Evolutionary conservation across 2,797 vertebrate species (phyloP).

Genomic region (Cynodonichthys magdalenae): DNA sequence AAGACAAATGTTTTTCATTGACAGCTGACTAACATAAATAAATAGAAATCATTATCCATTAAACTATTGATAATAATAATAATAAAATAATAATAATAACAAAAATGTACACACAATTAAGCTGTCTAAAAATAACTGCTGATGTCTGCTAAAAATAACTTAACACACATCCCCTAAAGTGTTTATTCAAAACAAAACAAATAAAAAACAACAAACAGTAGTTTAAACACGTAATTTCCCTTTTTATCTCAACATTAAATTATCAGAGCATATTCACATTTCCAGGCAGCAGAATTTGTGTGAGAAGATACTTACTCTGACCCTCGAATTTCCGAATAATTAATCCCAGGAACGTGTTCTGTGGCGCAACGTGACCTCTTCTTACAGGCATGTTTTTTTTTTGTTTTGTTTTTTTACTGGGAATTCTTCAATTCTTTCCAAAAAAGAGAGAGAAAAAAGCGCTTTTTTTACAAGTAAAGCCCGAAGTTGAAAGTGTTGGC

Average conservation of each 20-base stretch:
- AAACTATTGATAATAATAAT: background rate
- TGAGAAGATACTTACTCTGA: conserved; percentile 90
- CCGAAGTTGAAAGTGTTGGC: conserved; percentile 84
- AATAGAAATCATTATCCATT: background rate
- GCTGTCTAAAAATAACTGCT: too few species aligned
- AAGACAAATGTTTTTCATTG: background rate
- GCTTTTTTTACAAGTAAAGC: conserved; percentile 77
- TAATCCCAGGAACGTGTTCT: conserved; percentile 97
- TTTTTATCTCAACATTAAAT: background rate
- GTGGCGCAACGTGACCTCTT: conserved; percentile 98
- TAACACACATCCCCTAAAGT: background rate
- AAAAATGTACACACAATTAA: too few species aligned
- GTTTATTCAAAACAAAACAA: background rate
- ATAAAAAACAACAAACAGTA: background rate
- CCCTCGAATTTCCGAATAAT: conserved; percentile 99
- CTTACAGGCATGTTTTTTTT: conserved; percentile 93
- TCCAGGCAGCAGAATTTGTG: background rate
- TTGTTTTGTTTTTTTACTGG: conserved; percentile 19
- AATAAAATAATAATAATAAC: too few species aligned
- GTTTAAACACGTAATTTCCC: background rate
- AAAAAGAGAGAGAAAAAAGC: conserved; percentile 29
- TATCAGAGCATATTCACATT: background rate
- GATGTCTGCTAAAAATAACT: too few species aligned
- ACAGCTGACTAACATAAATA: background rate
- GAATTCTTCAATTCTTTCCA: conserved; percentile 52